Conservation (phyloP, 2,113 vertebrate genomes). For the Alosa alosa region DNA sequence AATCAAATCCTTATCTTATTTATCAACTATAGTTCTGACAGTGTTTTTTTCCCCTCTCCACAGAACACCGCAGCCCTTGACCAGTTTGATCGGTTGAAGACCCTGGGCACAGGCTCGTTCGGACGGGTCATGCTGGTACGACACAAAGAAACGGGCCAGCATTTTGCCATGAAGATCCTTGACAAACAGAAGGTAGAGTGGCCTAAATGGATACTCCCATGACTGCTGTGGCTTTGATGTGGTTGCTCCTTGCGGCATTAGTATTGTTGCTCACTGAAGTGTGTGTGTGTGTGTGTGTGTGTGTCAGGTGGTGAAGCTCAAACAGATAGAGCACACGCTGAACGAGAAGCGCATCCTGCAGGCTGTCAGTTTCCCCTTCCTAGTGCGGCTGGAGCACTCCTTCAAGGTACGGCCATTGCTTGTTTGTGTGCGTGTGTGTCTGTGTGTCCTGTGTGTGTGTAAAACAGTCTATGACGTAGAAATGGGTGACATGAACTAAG, state of each 20-base stretch:
- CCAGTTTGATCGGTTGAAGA: conserved; percentile 90
- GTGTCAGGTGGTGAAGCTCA: conserved; percentile 87
- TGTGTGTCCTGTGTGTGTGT: neutral
- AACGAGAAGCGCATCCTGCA: conserved; percentile 94
- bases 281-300: neutral
- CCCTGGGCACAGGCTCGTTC: conserved; percentile 89
- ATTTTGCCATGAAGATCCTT: conserved; percentile 95
- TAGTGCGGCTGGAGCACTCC: conserved; percentile 88
- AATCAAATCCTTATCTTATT: neutral
- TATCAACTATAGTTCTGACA: neutral
- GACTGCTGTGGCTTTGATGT: conserved; percentile 1
- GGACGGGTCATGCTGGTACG: conserved; percentile 92
- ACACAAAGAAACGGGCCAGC: conserved; percentile 82
- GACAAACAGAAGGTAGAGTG: conserved; percentile 89
- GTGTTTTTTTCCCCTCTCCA: neutral
- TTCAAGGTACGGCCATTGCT: conserved; percentile 77
- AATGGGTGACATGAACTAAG: too few relatives aligned
- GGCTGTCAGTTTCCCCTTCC: conserved; percentile 89
- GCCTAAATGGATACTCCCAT: neutral
- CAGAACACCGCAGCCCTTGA: conserved; percentile 90
- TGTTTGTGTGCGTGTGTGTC: neutral
- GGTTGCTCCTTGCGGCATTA: neutral
- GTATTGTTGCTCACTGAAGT: neutral
- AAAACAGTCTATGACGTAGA: too few relatives aligned
- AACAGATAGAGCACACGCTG: conserved; percentile 93